Conservation (phyloP, 1,140 invertebrate species). For the Pentalonia nigronervosa region DNA sequence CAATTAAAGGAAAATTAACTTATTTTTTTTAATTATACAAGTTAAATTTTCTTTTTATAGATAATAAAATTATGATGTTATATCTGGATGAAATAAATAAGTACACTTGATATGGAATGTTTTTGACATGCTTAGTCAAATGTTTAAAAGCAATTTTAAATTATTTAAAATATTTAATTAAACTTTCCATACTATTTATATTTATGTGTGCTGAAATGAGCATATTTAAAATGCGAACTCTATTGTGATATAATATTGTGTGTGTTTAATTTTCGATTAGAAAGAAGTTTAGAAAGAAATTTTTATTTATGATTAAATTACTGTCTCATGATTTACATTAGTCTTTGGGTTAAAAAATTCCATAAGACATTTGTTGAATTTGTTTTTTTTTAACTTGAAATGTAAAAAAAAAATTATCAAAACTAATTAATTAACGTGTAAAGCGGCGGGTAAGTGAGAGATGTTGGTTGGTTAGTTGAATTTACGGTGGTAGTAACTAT, state of each 20-base stretch:
- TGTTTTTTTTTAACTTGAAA: neutral
- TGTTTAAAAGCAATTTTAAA: neutral
- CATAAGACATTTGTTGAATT: neutral
- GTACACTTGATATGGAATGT: neutral
- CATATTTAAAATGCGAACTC: neutral
- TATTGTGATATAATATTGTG: neutral
- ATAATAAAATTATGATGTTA: neutral
- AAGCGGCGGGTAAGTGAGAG: neutral
- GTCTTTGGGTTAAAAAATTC: neutral
- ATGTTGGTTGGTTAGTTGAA: neutral
- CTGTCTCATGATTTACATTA: neutral
- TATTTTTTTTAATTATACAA: neutral
- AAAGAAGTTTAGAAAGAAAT: neutral
- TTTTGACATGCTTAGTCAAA: neutral
- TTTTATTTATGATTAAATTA: neutral
- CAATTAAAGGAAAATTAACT: neutral
- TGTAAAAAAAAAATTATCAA: neutral
- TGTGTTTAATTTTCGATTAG: neutral
- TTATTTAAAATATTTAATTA: neutral
- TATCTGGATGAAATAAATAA: neutral
- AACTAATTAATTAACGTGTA: neutral
- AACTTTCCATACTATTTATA: neutral
- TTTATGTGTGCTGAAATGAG: neutral
- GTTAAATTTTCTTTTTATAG: neutral
- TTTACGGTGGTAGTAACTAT: neutral